Base-by-base conservation (phyloP, 2,113 vertebrate species). In the Lampris megalopsis region DNA sequence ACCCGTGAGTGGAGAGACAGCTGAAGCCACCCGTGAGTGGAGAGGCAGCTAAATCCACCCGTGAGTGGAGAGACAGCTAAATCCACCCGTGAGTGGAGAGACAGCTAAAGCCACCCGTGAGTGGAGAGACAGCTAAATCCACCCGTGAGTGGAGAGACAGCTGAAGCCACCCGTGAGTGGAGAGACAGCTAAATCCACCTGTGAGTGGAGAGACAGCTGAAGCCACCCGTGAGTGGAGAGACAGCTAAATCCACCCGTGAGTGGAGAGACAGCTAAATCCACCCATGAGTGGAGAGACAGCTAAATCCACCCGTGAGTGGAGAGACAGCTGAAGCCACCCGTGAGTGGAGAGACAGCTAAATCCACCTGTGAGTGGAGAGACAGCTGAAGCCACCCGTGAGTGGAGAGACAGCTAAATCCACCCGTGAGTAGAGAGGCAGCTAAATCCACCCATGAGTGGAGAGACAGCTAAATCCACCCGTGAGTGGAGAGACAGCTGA, bases 231-330 rank as follows among this genome's bases (percentile, higher is more conserved):
- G 24, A 24, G 24, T 24, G 24, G 24, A 24, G 24, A 24, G 24
- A 24, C 24, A 24, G 61, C 11, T 68, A 59, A 65, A 77, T 68
- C 64, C 69, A 64, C 10, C 48, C 9, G 38, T 45, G 42, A 35
- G 57, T 43, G 56, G 10, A 6, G 11, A 13, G 61, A 60, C 9
- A 24, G 11, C 6, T 9, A 9, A 52, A 52, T 3, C 41, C 24
- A 10, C 71, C n/a, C n/a, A 0, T 24, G 24, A 24, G 24, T 24
- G 24, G 24, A 24, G 24, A 24, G 24, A 24, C 24, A 24, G 61
- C 11, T 68, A 63, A 65, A 77, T 71, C 64, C 66, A 64, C 10
- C 48, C 9, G 38, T 45, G 42, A 35, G 57, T 43, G 56, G 10
- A 6, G 11, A 13, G 61, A 60, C 9, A 24, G 11, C 6, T 9